Evolutionary conservation across 2,113 vertebrate species (phyloP).

Genomic region (Anarhynchus alexandrinus): DNA sequence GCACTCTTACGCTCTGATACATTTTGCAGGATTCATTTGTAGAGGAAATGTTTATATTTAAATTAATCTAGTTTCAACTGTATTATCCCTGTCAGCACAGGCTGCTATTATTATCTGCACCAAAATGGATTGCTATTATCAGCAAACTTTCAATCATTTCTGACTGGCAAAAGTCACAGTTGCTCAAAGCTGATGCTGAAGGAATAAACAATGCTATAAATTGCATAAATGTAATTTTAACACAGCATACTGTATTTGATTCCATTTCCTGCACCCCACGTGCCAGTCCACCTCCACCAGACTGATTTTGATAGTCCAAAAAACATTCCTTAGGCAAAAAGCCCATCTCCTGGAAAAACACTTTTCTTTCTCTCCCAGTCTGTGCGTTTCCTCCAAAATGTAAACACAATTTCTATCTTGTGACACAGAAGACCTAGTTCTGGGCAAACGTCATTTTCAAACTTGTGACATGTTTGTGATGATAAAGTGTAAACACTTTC

Average conservation of each 20-base stretch:
- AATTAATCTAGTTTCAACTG: background rate
- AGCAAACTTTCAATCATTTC: background rate
- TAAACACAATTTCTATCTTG: background rate
- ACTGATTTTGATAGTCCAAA: background rate
- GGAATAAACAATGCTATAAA: background rate
- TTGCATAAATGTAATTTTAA: background rate
- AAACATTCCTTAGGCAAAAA: background rate
- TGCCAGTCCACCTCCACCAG: background rate
- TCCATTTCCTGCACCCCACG: background rate
- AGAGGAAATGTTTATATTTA: background rate
- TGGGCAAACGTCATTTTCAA: background rate
- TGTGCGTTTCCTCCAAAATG: background rate
- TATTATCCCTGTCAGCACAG: background rate
- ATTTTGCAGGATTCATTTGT: background rate
- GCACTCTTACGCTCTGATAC: background rate
- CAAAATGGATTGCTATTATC: background rate
- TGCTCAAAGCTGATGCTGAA: background rate
- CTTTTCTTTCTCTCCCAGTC: background rate
- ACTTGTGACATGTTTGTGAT: background rate
- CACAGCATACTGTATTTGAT: background rate
- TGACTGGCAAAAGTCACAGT: background rate
- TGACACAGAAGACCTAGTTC: background rate
- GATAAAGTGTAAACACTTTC: slow-evolving; percentile 13
- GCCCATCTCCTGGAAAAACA: background rate
- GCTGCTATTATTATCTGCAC: background rate